A percentile compares a stretch with the other conserved stretches of the same genome.
Conservation (phyloP, 2,113 vertebrate species). For the Brienomyrus brachyistius region DNA sequence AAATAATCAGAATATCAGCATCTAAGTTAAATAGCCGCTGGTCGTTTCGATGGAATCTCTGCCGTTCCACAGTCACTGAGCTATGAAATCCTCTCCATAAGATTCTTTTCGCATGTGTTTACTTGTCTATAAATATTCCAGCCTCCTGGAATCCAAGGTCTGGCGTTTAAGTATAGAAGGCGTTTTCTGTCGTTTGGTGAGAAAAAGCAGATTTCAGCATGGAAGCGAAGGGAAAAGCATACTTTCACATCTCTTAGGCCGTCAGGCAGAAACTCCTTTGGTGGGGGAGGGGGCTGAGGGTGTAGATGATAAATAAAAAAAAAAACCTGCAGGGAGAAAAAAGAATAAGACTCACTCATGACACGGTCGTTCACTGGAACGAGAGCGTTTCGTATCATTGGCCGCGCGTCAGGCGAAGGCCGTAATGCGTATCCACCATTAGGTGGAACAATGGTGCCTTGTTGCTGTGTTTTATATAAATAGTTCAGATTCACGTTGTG, state of each 20-base stretch:
- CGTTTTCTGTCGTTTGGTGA: background rate
- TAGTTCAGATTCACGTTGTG: background rate
- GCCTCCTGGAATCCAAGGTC: background rate
- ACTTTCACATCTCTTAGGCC: background rate
- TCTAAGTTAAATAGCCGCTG: background rate
- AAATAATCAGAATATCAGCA: background rate
- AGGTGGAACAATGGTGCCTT: background rate
- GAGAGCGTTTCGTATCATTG: background rate
- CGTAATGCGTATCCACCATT: background rate
- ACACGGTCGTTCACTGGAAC: background rate
- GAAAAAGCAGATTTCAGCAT: background rate
- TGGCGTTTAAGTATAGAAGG: background rate
- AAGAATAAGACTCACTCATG: background rate
- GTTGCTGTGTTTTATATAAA: background rate
- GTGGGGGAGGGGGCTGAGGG: background rate
- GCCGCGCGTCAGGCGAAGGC: background rate
- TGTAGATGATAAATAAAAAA: background rate
- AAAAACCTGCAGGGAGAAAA: background rate
- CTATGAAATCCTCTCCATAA: background rate
- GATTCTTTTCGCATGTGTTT: background rate
- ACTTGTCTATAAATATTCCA: background rate
- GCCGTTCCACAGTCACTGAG: background rate
- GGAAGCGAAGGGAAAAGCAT: background rate
- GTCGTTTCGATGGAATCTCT: background rate
- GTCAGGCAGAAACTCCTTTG: background rate